Conservation (phyloP, 2,113 vertebrate species). For the Solea solea region DNA sequence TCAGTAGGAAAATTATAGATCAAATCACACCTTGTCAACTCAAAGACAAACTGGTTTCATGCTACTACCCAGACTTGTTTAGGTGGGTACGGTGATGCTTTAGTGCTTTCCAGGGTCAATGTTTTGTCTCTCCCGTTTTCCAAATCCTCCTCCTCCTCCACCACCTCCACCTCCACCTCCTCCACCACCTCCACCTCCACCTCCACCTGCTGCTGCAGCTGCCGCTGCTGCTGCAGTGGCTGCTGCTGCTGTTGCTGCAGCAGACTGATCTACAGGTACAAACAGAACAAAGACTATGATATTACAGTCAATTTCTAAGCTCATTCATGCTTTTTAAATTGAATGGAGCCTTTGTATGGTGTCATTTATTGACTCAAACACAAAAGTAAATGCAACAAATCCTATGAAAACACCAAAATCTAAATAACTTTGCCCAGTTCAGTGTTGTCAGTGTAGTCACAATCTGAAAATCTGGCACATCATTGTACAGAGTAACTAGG, state of each 20-base stretch:
- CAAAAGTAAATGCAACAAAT: too few relatives aligned
- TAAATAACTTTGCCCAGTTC: too few relatives aligned
- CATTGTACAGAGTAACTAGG: too few relatives aligned
- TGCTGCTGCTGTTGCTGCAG: slow-evolving; percentile 44
- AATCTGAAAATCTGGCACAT: too few relatives aligned
- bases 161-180: slow-evolving; percentile 18
- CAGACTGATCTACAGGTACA: slow-evolving; percentile 71
- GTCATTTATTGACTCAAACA: too few relatives aligned
- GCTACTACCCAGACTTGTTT: slow-evolving; percentile 76
- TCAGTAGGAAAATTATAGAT: slow-evolving; percentile 82
- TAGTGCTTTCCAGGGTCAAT: slow-evolving; percentile 86
- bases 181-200: slow-evolving; percentile 41
- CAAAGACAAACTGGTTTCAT: slow-evolving; percentile 82
- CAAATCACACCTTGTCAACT: slow-evolving; percentile 83
- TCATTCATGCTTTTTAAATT: neutral
- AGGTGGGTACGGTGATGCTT: slow-evolving; percentile 65
- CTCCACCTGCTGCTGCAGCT: slow-evolving; percentile 17
- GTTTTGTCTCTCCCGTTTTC: slow-evolving; percentile 84
- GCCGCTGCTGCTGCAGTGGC: slow-evolving; percentile 16
- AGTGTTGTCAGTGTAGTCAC: too few relatives aligned
- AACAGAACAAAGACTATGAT: neutral
- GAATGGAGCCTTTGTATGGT: neutral
- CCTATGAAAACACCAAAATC: too few relatives aligned
- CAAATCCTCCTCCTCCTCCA: slow-evolving; percentile 62
- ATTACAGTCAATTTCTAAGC: neutral